Base-by-base conservation (phyloP, 1,140 invertebrate species). In the Ceratosolen solmsi region DNA sequence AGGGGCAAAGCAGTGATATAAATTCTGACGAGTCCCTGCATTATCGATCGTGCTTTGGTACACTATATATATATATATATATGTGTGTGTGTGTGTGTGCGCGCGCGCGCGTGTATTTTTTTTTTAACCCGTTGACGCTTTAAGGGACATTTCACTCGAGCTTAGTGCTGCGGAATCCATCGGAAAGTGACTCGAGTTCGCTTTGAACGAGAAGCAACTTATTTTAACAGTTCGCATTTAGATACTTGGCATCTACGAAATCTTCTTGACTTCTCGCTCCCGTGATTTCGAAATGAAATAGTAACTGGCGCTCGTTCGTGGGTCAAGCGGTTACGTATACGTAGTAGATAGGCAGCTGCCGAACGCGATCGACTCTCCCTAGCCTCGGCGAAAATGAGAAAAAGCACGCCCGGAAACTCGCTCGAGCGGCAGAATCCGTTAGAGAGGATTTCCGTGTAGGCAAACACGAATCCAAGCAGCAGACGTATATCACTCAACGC, bases 391-490 rank as follows among this genome's bases (percentile, higher is more conserved):
- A 80, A 84, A 70, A 79, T 25, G 38, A 33, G 78, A 71, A 88
- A 88, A 87, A 87, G 87, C 84, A 84, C 85, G 84, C 17, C 25
- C 72, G 73, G 79, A 68, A 88, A 86, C 80, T 87, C 88, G 88
- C 81, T 90, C 86, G 89, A 90, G 89, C 89, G 91, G 85, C 87
- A 90, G 88, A 91, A 92, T 91, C 87, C 89, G 89, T 88, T 89
- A 89, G 87, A 92, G 89, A 92, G 91, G 90, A 92, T 92, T 92
- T 91, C 87, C 89, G 89, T 92, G 91, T 92, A 91, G 86, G 89
- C 88, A 92, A 92, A 91, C 90, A 91, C 84, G 80, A 65, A 65
- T 36, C 30, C 30, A 65, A 36, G 60, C 30, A 36, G 30, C 60
- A 36, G 60, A 36, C 60, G 30, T 33, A 65, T 65, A 65, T 65